Percentiles rank a stretch among this genome's conserved stretches.
These are phyloP conservation scores for Tetheella fluctuosa DNA, from an alignment of 2,888 invertebrate species.

Conservation along the genomic window DNA sequence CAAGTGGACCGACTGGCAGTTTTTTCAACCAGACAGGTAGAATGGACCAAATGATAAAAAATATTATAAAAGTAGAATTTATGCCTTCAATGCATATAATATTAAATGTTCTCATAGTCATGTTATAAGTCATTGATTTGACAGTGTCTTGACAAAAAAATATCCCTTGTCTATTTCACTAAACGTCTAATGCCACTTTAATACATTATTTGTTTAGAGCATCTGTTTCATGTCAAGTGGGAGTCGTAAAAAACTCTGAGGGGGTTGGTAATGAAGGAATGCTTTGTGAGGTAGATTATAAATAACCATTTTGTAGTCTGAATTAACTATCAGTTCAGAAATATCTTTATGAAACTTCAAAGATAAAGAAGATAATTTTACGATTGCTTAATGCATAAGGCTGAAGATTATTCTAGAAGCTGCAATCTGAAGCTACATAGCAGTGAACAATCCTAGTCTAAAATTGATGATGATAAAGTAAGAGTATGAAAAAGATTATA, in stretches of 20 bases:
- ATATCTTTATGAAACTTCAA: neutral
- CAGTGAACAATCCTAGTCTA: too few species aligned
- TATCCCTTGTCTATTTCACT: constrained; percentile 20
- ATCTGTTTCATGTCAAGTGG: constrained; percentile 70
- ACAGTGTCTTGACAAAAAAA: constrained; percentile 4
- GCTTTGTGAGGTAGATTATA: constrained; percentile 49
- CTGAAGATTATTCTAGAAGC: too few species aligned
- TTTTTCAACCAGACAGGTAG: too few species aligned
- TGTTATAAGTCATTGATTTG: neutral
- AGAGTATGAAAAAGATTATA: too few species aligned
- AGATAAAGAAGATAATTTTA: neutral
- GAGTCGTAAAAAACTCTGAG: constrained; percentile 66
- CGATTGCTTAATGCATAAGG: too few species aligned
- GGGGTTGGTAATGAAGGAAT: constrained; percentile 53
- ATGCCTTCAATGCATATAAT: neutral
- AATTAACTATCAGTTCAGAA: neutral
- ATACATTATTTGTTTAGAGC: constrained; percentile 65
- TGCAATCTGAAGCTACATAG: too few species aligned
- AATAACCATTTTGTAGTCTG: neutral
- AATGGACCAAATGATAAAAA: too few species aligned
- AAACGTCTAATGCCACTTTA: constrained; percentile 42
- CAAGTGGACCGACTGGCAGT: too few species aligned
- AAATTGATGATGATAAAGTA: too few species aligned
- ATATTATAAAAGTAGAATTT: too few species aligned
- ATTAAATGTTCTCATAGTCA: neutral